These are phyloP conservation scores for Pocillopora grandis DNA, from an alignment of 92 coral and sea anemone genomes.

Conservation along the genomic window DNA sequence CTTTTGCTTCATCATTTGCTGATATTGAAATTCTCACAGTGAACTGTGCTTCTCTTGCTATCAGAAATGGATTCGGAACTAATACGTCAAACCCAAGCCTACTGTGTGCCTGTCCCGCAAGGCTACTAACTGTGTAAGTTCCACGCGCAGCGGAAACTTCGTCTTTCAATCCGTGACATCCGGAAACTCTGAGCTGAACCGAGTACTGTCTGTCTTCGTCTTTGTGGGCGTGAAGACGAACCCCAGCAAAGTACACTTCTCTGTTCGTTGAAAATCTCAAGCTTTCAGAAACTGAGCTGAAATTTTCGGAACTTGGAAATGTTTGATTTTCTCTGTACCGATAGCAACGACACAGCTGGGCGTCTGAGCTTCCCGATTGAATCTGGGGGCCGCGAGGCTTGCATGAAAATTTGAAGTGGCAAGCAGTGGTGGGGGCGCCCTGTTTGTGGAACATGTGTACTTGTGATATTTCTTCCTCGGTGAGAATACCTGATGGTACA, in stretches of 20 bases:
- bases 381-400: slow-evolving; percentile 32
- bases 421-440: not conserved
- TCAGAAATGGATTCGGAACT: slow-evolving; percentile 33
- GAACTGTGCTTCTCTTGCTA: slow-evolving; percentile 21
- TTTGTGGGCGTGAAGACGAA: slow-evolving; percentile 40
- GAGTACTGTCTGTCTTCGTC: slow-evolving; percentile 22
- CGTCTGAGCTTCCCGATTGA: slow-evolving; percentile 1
- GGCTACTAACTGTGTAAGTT: slow-evolving; percentile 6
- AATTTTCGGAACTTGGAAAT: slow-evolving; percentile 25
- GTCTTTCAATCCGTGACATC: slow-evolving; percentile 19
- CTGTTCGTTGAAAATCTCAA: slow-evolving; percentile 21
- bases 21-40: slow-evolving; percentile 10
- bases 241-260: slow-evolving; percentile 38
- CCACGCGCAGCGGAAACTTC: slow-evolving; percentile 21
- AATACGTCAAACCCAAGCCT: slow-evolving; percentile 60
- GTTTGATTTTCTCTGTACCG: slow-evolving; percentile 27
- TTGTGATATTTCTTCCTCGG: slow-evolving; percentile 48
- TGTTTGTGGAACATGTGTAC: slow-evolving; percentile 42
- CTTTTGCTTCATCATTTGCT: slow-evolving; percentile 19
- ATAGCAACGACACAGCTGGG: slow-evolving; percentile 22
- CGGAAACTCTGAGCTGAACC: slow-evolving; percentile 14
- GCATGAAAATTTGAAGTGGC: slow-evolving; percentile 18
- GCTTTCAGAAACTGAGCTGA: slow-evolving; percentile 18
- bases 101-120: not conserved
- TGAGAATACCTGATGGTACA: slow-evolving; percentile 54